Evolutionary conservation across 2,888 invertebrate species (phyloP).

Genomic region (Xestia xanthographa): DNA sequence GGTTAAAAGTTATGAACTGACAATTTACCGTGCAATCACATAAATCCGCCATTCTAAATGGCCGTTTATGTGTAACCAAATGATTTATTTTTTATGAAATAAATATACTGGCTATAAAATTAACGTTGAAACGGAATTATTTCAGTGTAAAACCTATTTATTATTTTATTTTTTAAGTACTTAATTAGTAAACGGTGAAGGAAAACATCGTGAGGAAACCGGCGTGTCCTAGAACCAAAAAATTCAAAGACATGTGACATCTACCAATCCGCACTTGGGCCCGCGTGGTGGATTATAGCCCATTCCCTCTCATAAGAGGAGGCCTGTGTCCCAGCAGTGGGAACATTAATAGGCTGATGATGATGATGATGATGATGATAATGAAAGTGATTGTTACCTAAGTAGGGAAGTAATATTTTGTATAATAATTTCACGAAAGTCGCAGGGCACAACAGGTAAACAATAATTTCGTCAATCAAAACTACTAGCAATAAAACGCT

Average conservation of each 20-base stretch:
- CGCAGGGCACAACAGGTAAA: not conserved
- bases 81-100: not conserved
- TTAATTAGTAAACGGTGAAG: too few species aligned
- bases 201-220: too few species aligned
- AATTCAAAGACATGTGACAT: too few species aligned
- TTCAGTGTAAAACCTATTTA: not conserved
- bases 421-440: too few species aligned
- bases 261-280: too few species aligned
- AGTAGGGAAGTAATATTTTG: not conserved
- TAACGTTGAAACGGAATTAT: not conserved
- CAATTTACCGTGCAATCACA: conserved; percentile 18
- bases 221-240: too few species aligned
- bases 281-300: too few species aligned
- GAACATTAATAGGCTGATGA: too few species aligned
- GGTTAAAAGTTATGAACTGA: conserved; percentile 5
- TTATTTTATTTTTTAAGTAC: too few species aligned
- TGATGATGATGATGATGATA: too few species aligned
- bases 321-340: too few species aligned
- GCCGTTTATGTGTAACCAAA: conserved; percentile 7
- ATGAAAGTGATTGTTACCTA: not conserved
- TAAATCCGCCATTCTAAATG: conserved; percentile 15
- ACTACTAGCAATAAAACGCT: not conserved
- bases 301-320: too few species aligned
- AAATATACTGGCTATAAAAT: not conserved
- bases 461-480: not conserved